phyloP scores from a whole-genome alignment of 2,113 vertebrate genomes.

The Callospermophilus lateralis region DNA sequence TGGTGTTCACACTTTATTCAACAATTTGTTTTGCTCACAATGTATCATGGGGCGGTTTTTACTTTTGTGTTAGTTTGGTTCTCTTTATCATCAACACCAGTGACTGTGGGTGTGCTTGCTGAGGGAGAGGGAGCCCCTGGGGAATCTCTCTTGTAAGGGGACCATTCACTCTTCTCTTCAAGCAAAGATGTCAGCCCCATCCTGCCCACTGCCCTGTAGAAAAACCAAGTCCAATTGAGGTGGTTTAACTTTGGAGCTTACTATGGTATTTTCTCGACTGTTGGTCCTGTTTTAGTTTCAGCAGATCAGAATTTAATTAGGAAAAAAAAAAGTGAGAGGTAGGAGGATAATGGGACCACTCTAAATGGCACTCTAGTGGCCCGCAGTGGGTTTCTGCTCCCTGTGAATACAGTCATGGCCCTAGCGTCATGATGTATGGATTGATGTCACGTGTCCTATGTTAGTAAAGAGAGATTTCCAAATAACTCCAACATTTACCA shows the following conservation, averaged over 20 bases:
- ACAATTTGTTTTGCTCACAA: neutral
- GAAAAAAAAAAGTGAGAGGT: neutral
- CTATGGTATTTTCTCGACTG: neutral
- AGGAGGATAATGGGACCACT: neutral
- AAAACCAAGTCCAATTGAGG: neutral
- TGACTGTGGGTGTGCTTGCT: neutral
- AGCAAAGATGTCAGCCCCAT: neutral
- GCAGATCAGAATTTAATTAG: neutral
- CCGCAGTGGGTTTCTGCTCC: neutral
- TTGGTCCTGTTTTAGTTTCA: slow-evolving; percentile 9
- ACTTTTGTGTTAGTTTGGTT: neutral
- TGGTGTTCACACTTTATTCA: neutral
- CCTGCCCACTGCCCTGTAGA: neutral
- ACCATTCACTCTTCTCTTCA: neutral
- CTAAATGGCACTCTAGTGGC: neutral
- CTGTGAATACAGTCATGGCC: neutral
- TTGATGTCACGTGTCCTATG: neutral
- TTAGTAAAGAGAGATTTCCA: slow-evolving; percentile 41
- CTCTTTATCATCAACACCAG: neutral
- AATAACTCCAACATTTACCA: slow-evolving; percentile 12
- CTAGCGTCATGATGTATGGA: neutral
- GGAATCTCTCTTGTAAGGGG: neutral
- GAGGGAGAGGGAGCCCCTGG: neutral
- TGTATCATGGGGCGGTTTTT: neutral
- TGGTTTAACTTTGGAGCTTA: neutral